A percentile compares a stretch with the other conserved stretches of the same genome.
phyloP scores from a whole-genome alignment of 2,888 invertebrate species.

The Drosophila neoperkinsi region DNA sequence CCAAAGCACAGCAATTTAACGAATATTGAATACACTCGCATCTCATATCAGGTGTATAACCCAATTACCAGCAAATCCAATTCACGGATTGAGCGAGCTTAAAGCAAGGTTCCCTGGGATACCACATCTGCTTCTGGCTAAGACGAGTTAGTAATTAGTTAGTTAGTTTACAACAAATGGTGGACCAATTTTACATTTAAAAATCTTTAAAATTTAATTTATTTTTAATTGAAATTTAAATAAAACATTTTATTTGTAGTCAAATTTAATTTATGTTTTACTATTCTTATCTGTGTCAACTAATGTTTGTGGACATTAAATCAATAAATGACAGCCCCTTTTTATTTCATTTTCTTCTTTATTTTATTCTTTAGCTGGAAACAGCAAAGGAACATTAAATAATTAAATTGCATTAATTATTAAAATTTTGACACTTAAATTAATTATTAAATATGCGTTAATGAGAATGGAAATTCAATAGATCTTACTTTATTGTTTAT shows the following conservation, averaged over 20 bases:
- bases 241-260: background rate
- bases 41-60: background rate
- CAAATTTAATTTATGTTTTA: background rate
- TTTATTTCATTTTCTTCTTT: background rate
- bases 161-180: too few relatives aligned
- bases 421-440: background rate
- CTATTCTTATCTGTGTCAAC: background rate
- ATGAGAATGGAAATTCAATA: background rate
- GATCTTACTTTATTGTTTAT: background rate
- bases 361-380: background rate
- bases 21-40: slow-evolving; percentile 40
- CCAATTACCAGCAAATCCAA: background rate
- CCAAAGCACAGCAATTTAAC: slow-evolving; percentile 5
- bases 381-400: background rate
- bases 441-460: background rate
- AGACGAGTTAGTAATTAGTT: too few relatives aligned
- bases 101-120: background rate
- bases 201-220: background rate
- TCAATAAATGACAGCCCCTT: too few relatives aligned
- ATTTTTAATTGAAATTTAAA: background rate
- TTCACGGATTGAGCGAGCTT: background rate
- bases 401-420: background rate
- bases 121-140: too few relatives aligned
- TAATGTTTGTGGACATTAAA: background rate
- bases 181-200: background rate